Conservation (phyloP, 2,113 vertebrate species). For the Sarotherodon lohbergeri region DNA sequence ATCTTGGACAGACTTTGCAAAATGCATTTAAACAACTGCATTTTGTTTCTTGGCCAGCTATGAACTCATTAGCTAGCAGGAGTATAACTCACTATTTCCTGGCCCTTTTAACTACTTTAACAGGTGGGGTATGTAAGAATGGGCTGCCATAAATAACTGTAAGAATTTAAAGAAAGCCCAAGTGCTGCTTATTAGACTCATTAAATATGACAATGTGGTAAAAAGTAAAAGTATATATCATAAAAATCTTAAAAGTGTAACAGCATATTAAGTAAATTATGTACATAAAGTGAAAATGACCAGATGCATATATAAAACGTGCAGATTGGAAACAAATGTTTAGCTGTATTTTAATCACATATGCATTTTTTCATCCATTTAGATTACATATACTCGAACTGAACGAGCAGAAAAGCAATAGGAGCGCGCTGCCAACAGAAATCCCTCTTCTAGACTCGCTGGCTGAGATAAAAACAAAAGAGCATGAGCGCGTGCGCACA, state of each 20-base stretch:
- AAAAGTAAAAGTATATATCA: neutral
- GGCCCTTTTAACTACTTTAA: neutral
- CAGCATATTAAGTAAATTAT: neutral
- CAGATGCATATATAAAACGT: neutral
- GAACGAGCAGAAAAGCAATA: neutral
- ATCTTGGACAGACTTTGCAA: neutral
- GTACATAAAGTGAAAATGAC: neutral
- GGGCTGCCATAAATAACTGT: neutral
- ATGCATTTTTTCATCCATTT: neutral
- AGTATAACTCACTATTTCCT: neutral
- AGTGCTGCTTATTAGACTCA: neutral
- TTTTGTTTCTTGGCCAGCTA: neutral
- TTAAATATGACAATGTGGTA: neutral
- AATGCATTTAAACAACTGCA: neutral
- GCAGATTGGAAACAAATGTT: neutral
- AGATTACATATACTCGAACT: neutral
- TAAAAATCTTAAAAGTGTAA: neutral
- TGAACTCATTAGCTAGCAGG: neutral
- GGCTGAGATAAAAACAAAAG: conserved; percentile 27
- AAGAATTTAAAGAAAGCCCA: neutral
- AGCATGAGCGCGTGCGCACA: neutral
- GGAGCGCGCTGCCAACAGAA: conserved; percentile 26
- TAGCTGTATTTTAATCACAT: neutral
- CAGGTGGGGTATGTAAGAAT: neutral
- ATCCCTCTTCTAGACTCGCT: conserved; percentile 1